Evolutionary conservation across 1,140 invertebrate species (phyloP), one percentile per base, ranked within the genome.

Genomic region (Diorhabda carinulata): DNA sequence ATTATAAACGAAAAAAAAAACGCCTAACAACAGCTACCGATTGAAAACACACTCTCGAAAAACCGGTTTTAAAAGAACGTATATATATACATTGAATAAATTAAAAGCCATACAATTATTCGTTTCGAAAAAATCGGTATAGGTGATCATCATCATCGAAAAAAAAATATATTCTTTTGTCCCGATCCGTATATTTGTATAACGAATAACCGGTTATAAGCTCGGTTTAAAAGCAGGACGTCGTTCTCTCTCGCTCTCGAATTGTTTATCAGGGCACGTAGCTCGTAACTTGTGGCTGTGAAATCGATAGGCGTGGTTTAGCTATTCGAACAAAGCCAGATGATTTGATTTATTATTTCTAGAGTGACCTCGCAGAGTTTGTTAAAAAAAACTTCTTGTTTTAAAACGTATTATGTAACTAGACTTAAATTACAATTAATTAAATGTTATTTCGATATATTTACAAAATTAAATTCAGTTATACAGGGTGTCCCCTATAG

Each of bases 321-420:
- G 47, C 47, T 52, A 52, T 6, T 52, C 47, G 47, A 52, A 52
- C 47, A 52, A 52, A 52, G 47, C 47, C 47, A 52, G 47, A 52
- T 52, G 47, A 52, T 52, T 52, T 52, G 47, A 52, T 52, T 52
- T 52, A 25, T 25, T 25, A 52, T 52, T 52, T 52, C 47, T 8
- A 6, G n/a, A 52, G n/a, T 52, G 47, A 52, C 47, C 47, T 52
- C 47, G 47, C 47, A 8, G 25, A 25, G 25, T 25, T n/a, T 52
- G n/a, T 52, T 6, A 52, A 52, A 52, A 52, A 52, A 52, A 52
- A 52, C 47, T n/a, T 52, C 47, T 52, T 52, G 47, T 52, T 52
- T 52, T 52, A n/a, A n/a, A 52, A 52, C 47, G 47, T 52, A 52
- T 52, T 52, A 52, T 52, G 8, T 52, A 8, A 52, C n/a, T 25